Evolutionary conservation across 2,888 invertebrate species (phyloP).

Genomic region (Baccha elongata): DNA sequence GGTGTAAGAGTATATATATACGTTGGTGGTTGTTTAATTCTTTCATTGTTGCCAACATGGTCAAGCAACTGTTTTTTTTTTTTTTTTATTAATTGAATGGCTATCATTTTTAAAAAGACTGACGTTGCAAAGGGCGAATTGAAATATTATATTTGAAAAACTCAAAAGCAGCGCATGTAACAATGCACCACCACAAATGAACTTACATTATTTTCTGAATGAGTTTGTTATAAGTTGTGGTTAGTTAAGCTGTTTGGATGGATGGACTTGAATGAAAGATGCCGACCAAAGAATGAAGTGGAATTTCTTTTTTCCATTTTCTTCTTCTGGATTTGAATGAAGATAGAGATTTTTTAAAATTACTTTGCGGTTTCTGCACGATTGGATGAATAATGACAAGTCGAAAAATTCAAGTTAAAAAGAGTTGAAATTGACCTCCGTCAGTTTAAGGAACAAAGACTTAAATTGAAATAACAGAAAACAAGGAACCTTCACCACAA

Average conservation of each 20-base stretch:
- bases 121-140: background rate
- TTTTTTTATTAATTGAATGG: slow-evolving; percentile 42
- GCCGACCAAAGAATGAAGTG: background rate
- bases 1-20: background rate
- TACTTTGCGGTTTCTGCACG: slow-evolving; percentile 37
- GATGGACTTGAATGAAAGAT: slow-evolving; percentile 29
- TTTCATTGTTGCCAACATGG: slow-evolving; percentile 2
- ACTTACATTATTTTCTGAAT: slow-evolving; percentile 34
- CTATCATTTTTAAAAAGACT: slow-evolving; percentile 18
- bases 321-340: background rate
- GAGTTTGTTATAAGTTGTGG: slow-evolving; percentile 1
- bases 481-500: slow-evolving; percentile 9
- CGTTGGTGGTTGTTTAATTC: slow-evolving; percentile 1
- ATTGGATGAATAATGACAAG: slow-evolving; percentile 38
- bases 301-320: background rate
- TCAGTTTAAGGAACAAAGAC: background rate
- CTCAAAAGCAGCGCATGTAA: slow-evolving; percentile 35
- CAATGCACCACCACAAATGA: slow-evolving; percentile 16
- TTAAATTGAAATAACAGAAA: too few relatives aligned
- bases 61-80: slow-evolving; percentile 8
- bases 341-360: slow-evolving; percentile 56
- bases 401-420: slow-evolving; percentile 21
- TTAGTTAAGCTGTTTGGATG: slow-evolving; percentile 4
- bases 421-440: slow-evolving; percentile 1
- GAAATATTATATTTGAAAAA: slow-evolving; percentile 60